These are phyloP conservation scores for Pelobates cultripes DNA, from an alignment of 2,797 vertebrate genomes.

Conservation along the genomic window DNA sequence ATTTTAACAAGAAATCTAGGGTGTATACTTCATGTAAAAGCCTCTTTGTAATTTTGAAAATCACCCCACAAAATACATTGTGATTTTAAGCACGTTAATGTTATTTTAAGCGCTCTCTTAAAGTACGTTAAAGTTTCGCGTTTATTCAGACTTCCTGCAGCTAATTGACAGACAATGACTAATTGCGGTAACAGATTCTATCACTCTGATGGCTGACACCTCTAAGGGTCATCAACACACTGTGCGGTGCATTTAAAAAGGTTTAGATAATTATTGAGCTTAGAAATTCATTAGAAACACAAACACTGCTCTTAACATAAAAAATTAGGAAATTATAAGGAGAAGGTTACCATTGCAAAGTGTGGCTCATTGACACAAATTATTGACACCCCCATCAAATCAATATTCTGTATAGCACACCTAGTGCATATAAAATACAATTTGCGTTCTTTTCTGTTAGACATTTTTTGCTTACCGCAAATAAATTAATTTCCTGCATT, in stretches of 20 bases:
- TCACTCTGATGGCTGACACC: slow-evolving; percentile 1
- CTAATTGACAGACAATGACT: slow-evolving; percentile 24
- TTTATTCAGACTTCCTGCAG: background rate
- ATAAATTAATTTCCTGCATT: too few relatives aligned
- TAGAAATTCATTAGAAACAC: slow-evolving; percentile 17
- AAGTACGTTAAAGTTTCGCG: background rate
- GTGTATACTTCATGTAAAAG: too few relatives aligned
- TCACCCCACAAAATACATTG: too few relatives aligned
- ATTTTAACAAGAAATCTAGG: too few relatives aligned
- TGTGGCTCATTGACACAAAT: slow-evolving; percentile 26
- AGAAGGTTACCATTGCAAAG: background rate
- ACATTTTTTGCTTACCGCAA: background rate
- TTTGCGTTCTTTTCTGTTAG: too few relatives aligned
- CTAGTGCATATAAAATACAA: too few relatives aligned
- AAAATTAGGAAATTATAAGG: slow-evolving; percentile 22
- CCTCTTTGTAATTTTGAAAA: too few relatives aligned
- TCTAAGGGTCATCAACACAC: slow-evolving; percentile 4
- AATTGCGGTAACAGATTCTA: slow-evolving; percentile 1
- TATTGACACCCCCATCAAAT: background rate
- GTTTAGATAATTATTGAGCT: slow-evolving; percentile 5
- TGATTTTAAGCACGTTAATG: too few relatives aligned
- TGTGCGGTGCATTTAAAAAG: background rate
- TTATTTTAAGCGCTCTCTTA: too few relatives aligned
- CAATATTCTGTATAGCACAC: too few relatives aligned
- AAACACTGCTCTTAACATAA: slow-evolving; percentile 12